Base-by-base conservation (phyloP, 2,888 invertebrate genomes). In the Cremastinae sp. region DNA sequence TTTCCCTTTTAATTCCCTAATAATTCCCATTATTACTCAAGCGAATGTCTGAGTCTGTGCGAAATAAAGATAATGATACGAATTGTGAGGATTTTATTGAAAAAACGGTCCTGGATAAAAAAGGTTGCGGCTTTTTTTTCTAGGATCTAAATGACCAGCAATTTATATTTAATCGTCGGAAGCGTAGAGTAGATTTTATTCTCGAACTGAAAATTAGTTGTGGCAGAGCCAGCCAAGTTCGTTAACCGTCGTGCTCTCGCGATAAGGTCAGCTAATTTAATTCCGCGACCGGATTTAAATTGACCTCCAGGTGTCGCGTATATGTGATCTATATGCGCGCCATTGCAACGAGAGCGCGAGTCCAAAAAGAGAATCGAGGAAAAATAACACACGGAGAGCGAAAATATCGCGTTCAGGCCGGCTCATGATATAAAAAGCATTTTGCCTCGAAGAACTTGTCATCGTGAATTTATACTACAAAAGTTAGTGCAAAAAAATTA, bases 261-360 rank as follows among this genome's bases (percentile, higher is more conserved):
- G 72, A 78, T 80, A 78, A 78, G 75, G 78, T 80, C 77, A 80
- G 74, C 77, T 78, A 80, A 78, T 80, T 80, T 75, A 72, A 78
- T 75, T 76, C 70, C 70, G 28, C 28, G 74, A 74, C 73, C 76
- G 69, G 79, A 80, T 76, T 80, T 80, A 80, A 72, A 78, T 78
- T 68, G 72, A 75, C 74, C 75, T 71, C 65, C 66, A 58, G 69
- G 75, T 76, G 71, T 65, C 66, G 65, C 71, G 56, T 62, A 54
- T 34, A 56, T 75, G 71, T 53, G 38, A 61, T 62, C 61, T 34
- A 56, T 75, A 66, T 53, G 38, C 53, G 53, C 41, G 41, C 56
- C 69, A 16, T 43, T 51, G 49, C 45, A 14, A 22, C 61, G 22
- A 47, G 47, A 47, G 8, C 41, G 70, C 41, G 70, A 28, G 38